A percentile compares a stretch with the other conserved stretches of the same genome.
These are phyloP conservation scores for Andrena flavipes DNA, from an alignment of 2,888 invertebrate genomes.

Conservation along the genomic window DNA sequence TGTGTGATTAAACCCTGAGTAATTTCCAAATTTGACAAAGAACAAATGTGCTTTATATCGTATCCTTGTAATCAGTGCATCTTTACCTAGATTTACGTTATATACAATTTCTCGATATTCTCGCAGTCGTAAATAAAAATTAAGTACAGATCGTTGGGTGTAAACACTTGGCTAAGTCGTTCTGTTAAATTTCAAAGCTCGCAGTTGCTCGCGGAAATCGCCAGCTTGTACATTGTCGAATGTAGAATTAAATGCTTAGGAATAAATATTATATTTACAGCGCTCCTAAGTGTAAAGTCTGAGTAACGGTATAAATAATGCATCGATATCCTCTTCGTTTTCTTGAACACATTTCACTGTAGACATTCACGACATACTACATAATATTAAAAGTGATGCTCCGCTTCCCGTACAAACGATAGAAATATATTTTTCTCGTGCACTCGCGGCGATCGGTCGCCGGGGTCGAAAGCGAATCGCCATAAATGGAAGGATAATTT, in stretches of 20 bases:
- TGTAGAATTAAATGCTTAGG: constrained; percentile 41
- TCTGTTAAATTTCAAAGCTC: constrained; percentile 4
- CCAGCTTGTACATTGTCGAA: constrained; percentile 3
- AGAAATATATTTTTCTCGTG: constrained; percentile 32
- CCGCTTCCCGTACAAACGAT: constrained; percentile 21
- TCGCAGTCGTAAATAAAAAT: background rate
- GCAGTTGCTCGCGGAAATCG: constrained; percentile 3
- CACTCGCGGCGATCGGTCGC: constrained; percentile 1
- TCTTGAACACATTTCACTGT: constrained; percentile 11
- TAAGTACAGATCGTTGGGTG: constrained; percentile 27
- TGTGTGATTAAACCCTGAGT: constrained; percentile 60
- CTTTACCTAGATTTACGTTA: constrained; percentile 3
- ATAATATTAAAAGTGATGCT: constrained; percentile 24
- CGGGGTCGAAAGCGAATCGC: constrained; percentile 22
- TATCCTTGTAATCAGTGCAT: constrained; percentile 15
- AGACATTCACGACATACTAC: constrained; percentile 9
- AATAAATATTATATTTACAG: constrained; percentile 47
- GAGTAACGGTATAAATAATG: constrained; percentile 39
- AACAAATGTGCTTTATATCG: constrained; percentile 32
- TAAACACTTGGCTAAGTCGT: constrained; percentile 6
- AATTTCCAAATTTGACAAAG: constrained; percentile 44
- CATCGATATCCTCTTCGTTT: constrained; percentile 16
- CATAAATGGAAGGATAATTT: constrained; percentile 55
- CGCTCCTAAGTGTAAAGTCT: constrained; percentile 28
- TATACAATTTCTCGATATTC: constrained; percentile 3